Percentiles rank a stretch among this genome's conserved stretches.
Evolutionary conservation across 2,888 invertebrate genomes (phyloP).

Genomic region (Pyrochroa serraticornis): DNA sequence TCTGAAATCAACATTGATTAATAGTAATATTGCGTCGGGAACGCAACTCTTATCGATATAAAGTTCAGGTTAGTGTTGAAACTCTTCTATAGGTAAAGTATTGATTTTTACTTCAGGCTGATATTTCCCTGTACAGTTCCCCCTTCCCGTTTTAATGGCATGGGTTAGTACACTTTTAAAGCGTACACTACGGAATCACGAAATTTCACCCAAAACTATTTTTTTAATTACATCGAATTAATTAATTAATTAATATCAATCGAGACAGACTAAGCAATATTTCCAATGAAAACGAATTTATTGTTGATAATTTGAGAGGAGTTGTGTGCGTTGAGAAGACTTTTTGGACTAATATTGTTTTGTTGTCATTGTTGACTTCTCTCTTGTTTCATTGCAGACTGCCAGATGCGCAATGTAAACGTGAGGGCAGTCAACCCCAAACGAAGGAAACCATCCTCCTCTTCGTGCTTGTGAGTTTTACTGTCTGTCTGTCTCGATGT

Average conservation of each 20-base stretch:
- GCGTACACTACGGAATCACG: conserved; percentile 25
- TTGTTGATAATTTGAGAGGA: conserved; percentile 23
- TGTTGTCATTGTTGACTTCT: conserved; percentile 59
- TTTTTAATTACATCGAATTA: too few relatives aligned
- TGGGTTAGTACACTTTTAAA: conserved; percentile 31
- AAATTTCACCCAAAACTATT: neutral
- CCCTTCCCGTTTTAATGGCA: conserved; percentile 34
- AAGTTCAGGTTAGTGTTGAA: conserved; percentile 31
- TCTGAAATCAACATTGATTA: too few relatives aligned
- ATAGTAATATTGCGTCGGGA: conserved; percentile 2
- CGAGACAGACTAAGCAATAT: conserved; percentile 29
- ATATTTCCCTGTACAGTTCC: conserved; percentile 41
- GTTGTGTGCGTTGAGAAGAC: conserved; percentile 26
- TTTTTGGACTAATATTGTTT: conserved; percentile 33
- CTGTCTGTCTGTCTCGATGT: conserved; percentile 55
- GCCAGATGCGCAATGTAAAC: conserved; percentile 77
- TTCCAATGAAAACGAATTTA: conserved; percentile 18
- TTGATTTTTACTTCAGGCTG: conserved; percentile 48
- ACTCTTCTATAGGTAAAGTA: conserved; percentile 43
- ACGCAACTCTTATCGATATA: conserved; percentile 27
- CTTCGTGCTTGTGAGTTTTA: conserved; percentile 73
- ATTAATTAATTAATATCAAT: neutral
- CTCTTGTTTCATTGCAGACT: conserved; percentile 77
- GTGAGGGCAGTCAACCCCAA: conserved; percentile 74
- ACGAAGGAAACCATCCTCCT: conserved; percentile 70